Evolutionary conservation across 1,140 invertebrate species (phyloP).

Genomic region (Varroa destructor): DNA sequence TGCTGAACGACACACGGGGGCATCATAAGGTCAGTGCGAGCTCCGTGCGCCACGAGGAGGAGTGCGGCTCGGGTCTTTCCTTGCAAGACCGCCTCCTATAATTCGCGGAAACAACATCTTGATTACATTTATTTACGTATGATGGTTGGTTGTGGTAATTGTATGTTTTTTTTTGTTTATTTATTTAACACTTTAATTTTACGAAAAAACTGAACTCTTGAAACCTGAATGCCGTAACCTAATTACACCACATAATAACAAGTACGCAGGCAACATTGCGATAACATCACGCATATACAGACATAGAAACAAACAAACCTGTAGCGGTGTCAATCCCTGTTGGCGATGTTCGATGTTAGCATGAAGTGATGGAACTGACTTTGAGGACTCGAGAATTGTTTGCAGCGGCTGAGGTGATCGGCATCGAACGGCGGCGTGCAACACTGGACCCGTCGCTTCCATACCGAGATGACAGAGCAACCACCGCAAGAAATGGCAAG

Average conservation of each 20-base stretch:
- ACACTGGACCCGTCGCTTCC: neutral
- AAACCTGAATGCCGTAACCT: no score
- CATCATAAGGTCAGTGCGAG: constrained; percentile 17
- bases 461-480: neutral
- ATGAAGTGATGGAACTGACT: neutral
- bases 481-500: neutral
- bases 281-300: no score
- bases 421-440: constrained; percentile 5
- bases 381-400: constrained; percentile 3
- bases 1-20: neutral
- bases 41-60: constrained; percentile 8
- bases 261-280: no score
- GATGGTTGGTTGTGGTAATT: no score
- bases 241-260: no score
- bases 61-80: constrained; percentile 2
- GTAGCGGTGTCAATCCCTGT: neutral
- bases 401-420: neutral
- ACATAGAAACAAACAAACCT: neutral
- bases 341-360: constrained; percentile 2
- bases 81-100: neutral
- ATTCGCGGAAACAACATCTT: no score
- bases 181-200: no score
- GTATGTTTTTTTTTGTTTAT: no score
- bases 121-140: no score
- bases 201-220: no score